Evolutionary conservation across 2,797 vertebrate species (phyloP).

Genomic region (Hippoglossus hippoglossus): DNA sequence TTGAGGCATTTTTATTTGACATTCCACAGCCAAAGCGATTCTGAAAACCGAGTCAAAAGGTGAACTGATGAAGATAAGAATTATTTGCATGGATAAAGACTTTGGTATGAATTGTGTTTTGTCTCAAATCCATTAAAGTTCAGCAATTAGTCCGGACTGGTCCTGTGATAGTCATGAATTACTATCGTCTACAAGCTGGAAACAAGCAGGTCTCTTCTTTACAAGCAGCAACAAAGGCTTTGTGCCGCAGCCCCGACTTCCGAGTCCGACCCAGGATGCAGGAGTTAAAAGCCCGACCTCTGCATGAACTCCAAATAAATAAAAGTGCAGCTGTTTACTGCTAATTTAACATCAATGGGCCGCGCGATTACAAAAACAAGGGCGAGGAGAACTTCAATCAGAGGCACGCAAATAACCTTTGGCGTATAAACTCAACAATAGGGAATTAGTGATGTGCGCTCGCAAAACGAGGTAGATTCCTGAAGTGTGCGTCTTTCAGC

Average conservation of each 20-base stretch:
- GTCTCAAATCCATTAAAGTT: background rate
- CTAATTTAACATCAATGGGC: slow-evolving; percentile 58
- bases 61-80: background rate
- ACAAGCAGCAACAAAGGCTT: slow-evolving; percentile 45
- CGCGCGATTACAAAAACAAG: slow-evolving; percentile 42
- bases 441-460: slow-evolving; percentile 41
- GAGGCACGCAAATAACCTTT: slow-evolving; percentile 63
- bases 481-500: slow-evolving; percentile 27
- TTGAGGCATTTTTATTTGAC: too few relatives aligned
- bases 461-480: slow-evolving; percentile 17
- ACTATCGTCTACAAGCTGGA: slow-evolving; percentile 10
- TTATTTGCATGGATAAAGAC: background rate
- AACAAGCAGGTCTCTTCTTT: slow-evolving; percentile 45
- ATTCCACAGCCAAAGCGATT: background rate
- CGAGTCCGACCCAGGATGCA: slow-evolving; percentile 32
- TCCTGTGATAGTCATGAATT: slow-evolving; percentile 23
- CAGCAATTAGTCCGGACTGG: slow-evolving; percentile 6
- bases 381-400: slow-evolving; percentile 48
- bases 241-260: slow-evolving; percentile 26
- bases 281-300: slow-evolving; percentile 49
- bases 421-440: slow-evolving; percentile 46
- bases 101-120: slow-evolving; percentile 19
- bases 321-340: slow-evolving; percentile 61
- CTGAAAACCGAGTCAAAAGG: background rate
- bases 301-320: slow-evolving; percentile 54